Base-by-base conservation (phyloP, 2,113 vertebrate species). In the Fregetta grallaria region DNA sequence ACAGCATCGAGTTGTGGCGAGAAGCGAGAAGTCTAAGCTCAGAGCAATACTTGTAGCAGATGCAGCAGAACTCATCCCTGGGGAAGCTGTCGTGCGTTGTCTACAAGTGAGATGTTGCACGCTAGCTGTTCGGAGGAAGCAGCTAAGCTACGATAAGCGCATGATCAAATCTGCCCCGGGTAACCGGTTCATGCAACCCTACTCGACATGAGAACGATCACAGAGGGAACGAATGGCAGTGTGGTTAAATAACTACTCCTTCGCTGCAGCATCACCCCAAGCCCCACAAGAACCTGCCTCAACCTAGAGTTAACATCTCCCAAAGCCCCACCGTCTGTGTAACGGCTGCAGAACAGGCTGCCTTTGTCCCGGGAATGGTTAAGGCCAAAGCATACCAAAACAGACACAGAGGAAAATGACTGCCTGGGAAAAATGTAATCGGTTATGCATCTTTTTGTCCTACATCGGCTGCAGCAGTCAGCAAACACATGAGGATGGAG, bases 11-110 rank as follows among this genome's bases (percentile, higher is more conserved):
- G 88, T 36, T 11, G 62, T 15, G 70, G 44, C 4, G 19, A 91
- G 88, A 38, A 90, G 47, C 87, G 80, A 53, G 82, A 79, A 79
- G 67, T 3, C 61, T 16, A 29, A 81, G 90, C 92, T 92, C 58
- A 23, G 50, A 82, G 88, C 62, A 56, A 59, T 27, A 11, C 62
- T 36, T 36, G 71, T 25, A 88, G 95, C 66, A 86, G 85, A 59
- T 6, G 11, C 77, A 84, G 88, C 32, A 71, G 65, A 82, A 45
- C 70, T 68, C 29, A 13, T 82, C 92, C 88, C 85, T 38, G 61
- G 81, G 92, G 92, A 95, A 85, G 73, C 77, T 75, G 92, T 42
- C 53, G 32, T 19, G 82, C 11, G 5, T 5, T 75, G 88, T 45
- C 87, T 74, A 78, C 75, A n/a, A 91, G 89, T 1, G 13, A 88